Evolutionary conservation across 35 echinoderm and acorn worm species (phyloP).

Genomic region (Amphiura filiformis): DNA sequence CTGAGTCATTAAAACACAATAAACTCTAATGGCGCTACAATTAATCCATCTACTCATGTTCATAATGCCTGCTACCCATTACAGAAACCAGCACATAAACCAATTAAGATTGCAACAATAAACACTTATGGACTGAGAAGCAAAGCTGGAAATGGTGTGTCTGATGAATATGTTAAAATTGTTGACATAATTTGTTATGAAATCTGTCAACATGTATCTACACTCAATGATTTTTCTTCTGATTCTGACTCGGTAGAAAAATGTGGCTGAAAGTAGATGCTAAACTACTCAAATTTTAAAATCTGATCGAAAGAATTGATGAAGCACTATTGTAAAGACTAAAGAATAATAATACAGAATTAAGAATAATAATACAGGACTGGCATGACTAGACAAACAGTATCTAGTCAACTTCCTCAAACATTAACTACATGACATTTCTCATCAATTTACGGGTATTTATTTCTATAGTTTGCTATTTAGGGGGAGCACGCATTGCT

Average conservation of each 20-base stretch:
- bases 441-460: no score
- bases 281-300: not conserved
- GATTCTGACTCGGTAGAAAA: not conserved
- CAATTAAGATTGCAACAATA: not conserved
- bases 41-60: not conserved
- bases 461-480: no score
- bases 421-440: no score
- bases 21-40: not conserved
- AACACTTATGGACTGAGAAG: not conserved
- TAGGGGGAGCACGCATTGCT: no score
- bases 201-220: not conserved
- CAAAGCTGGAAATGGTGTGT: not conserved
- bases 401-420: no score
- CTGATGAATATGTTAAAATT: not conserved
- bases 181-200: not conserved
- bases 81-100: not conserved
- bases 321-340: no score
- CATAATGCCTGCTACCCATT: not conserved
- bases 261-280: not conserved
- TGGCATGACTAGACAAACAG: no score
- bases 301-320: no score
- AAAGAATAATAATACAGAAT: no score
- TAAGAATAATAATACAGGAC: no score
- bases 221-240: not conserved
- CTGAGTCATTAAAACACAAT: not conserved